phyloP scores from a whole-genome alignment of 2,113 vertebrate species.

The Alouatta palliata region DNA sequence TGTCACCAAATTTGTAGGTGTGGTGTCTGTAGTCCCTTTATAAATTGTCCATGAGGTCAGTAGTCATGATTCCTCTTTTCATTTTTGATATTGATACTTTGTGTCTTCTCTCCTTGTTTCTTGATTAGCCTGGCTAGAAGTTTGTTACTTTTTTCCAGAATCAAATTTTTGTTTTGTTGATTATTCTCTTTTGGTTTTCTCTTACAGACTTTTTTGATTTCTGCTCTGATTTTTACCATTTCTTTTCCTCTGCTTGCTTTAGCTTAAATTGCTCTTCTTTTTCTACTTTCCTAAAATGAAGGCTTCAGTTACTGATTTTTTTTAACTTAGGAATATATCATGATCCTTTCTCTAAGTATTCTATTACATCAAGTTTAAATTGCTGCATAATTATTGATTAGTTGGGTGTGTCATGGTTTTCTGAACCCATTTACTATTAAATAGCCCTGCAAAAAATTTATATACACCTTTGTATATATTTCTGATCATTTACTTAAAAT shows the following conservation, averaged over 20 bases:
- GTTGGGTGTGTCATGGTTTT: neutral
- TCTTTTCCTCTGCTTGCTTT: neutral
- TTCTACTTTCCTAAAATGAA: neutral
- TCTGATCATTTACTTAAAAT: neutral
- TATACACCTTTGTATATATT: neutral
- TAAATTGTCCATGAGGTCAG: neutral
- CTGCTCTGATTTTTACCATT: neutral
- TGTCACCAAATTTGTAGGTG: neutral
- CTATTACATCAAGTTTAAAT: neutral
- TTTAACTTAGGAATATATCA: neutral
- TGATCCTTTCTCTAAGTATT: neutral
- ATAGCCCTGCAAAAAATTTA: neutral
- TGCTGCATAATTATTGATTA: neutral
- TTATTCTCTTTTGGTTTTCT: neutral
- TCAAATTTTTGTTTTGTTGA: neutral
- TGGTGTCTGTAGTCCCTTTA: neutral
- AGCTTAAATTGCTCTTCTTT: neutral
- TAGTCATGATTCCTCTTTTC: neutral
- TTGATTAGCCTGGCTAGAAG: neutral
- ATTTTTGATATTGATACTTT: neutral
- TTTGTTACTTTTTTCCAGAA: neutral
- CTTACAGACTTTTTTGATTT: neutral
- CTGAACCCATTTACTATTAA: neutral
- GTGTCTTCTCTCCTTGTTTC: neutral
- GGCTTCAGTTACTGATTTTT: neutral